These are phyloP conservation scores for Cephus sareptanus DNA, from an alignment of 2,888 invertebrate genomes.

Conservation along the genomic window DNA sequence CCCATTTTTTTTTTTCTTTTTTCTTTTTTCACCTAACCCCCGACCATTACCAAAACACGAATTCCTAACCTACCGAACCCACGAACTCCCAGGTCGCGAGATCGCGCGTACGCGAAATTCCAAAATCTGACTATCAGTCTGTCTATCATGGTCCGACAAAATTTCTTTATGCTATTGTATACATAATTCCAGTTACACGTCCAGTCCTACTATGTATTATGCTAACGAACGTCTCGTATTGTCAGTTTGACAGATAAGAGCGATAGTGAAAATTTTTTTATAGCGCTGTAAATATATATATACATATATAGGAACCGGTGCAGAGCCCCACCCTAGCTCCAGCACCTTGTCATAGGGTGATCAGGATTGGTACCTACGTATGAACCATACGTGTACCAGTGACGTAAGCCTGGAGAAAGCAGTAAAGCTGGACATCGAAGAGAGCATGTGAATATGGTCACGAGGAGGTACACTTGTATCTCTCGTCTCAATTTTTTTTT, in stretches of 20 bases:
- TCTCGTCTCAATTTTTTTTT: background rate
- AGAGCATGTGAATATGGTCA: background rate
- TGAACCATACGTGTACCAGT: background rate
- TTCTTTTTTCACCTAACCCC: background rate
- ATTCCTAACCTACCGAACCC: background rate
- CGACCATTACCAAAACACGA: background rate
- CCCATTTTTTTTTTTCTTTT: background rate
- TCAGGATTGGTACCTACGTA: background rate
- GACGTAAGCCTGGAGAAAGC: constrained; percentile 1
- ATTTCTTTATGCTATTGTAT: background rate
- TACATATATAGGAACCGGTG: too few relatives aligned
- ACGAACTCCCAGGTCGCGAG: background rate
- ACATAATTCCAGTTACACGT: too few relatives aligned
- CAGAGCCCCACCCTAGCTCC: background rate
- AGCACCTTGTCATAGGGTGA: background rate
- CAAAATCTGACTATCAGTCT: background rate
- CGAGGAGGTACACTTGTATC: background rate
- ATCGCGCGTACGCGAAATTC: background rate
- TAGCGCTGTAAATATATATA: background rate
- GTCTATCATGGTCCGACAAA: background rate
- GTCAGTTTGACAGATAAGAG: too few relatives aligned
- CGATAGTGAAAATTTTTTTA: background rate
- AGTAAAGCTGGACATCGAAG: background rate
- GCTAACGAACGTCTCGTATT: too few relatives aligned
- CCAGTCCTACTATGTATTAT: too few relatives aligned